Evolutionary conservation across 2,888 invertebrate genomes (phyloP).

Genomic region (Harpalus rufipes): DNA sequence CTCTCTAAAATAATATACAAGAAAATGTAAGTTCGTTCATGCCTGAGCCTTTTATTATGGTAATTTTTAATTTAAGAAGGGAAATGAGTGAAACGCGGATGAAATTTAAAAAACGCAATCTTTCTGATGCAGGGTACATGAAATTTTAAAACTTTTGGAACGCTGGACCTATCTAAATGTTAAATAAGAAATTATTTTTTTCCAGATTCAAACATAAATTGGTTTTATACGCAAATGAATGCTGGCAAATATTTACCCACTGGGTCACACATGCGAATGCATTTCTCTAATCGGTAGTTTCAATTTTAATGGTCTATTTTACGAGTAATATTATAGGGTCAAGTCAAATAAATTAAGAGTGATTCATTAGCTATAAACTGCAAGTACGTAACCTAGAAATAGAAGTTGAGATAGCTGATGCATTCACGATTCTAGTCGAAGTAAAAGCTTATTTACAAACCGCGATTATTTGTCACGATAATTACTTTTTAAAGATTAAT

Average conservation of each 20-base stretch:
- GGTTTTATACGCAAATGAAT: background rate
- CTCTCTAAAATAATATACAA: conserved; percentile 54
- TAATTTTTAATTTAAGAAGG: conserved; percentile 55
- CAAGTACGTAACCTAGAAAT: conserved; percentile 33
- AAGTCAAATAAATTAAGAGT: conserved; percentile 50
- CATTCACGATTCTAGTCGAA: conserved; percentile 12
- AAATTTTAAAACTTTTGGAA: conserved; percentile 44
- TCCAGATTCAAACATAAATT: background rate
- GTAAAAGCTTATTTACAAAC: conserved; percentile 28
- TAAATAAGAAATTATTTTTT: conserved; percentile 24
- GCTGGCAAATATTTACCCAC: background rate
- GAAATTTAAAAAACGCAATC: conserved; percentile 40
- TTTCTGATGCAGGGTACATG: conserved; percentile 28
- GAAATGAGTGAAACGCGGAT: conserved; percentile 45
- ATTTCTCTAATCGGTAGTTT: conserved; percentile 14
- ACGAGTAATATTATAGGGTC: conserved; percentile 25
- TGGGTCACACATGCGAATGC: background rate
- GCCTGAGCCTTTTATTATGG: conserved; percentile 45
- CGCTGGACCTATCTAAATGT: conserved; percentile 35
- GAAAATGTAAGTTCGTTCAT: conserved; percentile 47
- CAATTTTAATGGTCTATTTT: conserved; percentile 28
- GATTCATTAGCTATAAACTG: conserved; percentile 43
- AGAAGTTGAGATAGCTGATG: conserved; percentile 18
- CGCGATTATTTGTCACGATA: conserved; percentile 49
- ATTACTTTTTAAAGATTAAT: conserved; percentile 45